Base-by-base conservation (phyloP, 2,797 vertebrate genomes). In the Ceryle rudis region DNA sequence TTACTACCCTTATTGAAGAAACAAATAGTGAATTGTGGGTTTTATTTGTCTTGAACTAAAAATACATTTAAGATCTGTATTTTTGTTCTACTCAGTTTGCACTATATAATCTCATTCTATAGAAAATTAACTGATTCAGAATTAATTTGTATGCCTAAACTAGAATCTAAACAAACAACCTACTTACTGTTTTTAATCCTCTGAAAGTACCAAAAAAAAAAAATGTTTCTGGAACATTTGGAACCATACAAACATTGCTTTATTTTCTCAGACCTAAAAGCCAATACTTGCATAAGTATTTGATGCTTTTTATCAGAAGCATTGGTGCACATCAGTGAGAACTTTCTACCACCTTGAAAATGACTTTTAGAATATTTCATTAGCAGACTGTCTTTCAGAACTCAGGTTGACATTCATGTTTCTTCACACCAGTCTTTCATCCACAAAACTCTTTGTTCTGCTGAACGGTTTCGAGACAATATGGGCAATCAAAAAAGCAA, bases 281-380 rank as follows among this genome's bases (percentile, higher is more conserved):
- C 94, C 92, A 97, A 95, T 86, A 93, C 94, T 97, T 97, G 82
- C 84, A 44, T 98, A 97, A 96, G 90, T 97, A 97, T 98, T 97
- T 97, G 97, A 97, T 95, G 93, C 96, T 97, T 97, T 97, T 98
- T 97, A 97, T 98, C 95, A 97, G 97, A 98, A 96, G 96, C 97
- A 97, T 95, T 97, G 97, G 95, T 96, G 97, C 97, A 97, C 94
- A 95, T 97, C 98, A 97, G 84, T 97, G 89, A 97, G 97, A 98
- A 98, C 97, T 98, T 98, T 97, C 96, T 95, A 96, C 97, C 97
- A 98, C 98, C 97, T 98, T 98, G 98, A 97, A 98, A 98, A 98
- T 98, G 97, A 98, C 98, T 98, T 98, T 98, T 97, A 98, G 97
- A 97, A 97, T 98, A 98, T 98, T 98, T 98, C 98, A 98, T 98